phyloP scores from a whole-genome alignment of 2,888 invertebrate species.

The Cheilosia pagana region DNA sequence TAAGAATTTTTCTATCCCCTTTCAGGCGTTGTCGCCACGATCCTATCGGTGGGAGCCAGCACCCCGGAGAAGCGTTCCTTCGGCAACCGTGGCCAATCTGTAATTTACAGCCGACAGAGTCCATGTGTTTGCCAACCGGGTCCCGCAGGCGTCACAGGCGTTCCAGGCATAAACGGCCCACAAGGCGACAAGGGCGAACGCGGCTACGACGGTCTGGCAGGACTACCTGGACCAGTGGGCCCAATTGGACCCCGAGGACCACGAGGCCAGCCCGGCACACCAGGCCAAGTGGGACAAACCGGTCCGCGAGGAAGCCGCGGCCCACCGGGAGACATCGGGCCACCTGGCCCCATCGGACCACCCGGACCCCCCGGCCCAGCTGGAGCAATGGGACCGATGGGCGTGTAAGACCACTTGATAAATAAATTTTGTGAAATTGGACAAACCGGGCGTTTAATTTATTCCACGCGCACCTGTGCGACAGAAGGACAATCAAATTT shows the following conservation, averaged over 20 bases:
- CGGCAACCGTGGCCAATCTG: slow-evolving; percentile 20
- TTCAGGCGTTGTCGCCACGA: slow-evolving; percentile 8
- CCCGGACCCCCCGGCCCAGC: slow-evolving; percentile 15
- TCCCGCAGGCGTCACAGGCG: slow-evolving; percentile 47
- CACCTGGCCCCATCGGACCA: slow-evolving; percentile 34
- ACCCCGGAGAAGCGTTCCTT: background rate
- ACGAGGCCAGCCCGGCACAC: slow-evolving; percentile 32
- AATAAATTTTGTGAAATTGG: slow-evolving; percentile 10
- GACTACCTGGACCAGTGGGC: slow-evolving; percentile 43
- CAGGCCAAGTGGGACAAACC: slow-evolving; percentile 40
- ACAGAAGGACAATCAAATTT: slow-evolving; percentile 41
- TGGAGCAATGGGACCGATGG: slow-evolving; percentile 26
- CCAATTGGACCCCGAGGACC: slow-evolving; percentile 46
- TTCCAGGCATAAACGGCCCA: slow-evolving; percentile 38
- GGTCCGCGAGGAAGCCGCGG: slow-evolving; percentile 55
- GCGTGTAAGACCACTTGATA: background rate
- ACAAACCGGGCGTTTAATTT: background rate
- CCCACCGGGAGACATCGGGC: slow-evolving; percentile 37
- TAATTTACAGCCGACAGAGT: slow-evolving; percentile 12
- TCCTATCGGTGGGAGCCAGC: slow-evolving; percentile 3
- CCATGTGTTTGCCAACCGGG: slow-evolving; percentile 38
- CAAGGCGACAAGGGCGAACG: slow-evolving; percentile 53
- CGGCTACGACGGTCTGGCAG: slow-evolving; percentile 44
- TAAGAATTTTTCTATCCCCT: background rate
- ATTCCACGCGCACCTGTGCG: slow-evolving; percentile 32